phyloP scores from a whole-genome alignment of 2,888 invertebrate species.

The Linnaemya tessellans region DNA sequence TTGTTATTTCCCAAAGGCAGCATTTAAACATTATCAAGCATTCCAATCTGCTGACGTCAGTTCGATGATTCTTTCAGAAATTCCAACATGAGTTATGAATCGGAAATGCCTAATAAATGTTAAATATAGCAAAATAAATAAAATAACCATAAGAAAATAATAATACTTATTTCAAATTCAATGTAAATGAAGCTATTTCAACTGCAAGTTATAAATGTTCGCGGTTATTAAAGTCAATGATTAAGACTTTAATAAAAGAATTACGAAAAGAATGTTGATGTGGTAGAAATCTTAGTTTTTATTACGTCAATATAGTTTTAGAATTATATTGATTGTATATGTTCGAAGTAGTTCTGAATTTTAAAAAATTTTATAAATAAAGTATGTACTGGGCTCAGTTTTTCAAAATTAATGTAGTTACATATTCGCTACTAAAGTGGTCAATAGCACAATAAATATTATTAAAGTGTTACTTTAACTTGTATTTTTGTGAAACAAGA shows the following conservation, averaged over 20 bases:
- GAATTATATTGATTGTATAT: too few species aligned
- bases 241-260: background rate
- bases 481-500: too few species aligned
- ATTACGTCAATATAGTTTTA: background rate
- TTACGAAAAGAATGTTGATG: background rate
- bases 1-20: background rate
- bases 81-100: slow-evolving; percentile 42
- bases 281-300: too few species aligned
- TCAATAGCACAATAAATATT: too few species aligned
- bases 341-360: too few species aligned
- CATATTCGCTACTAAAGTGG: too few species aligned
- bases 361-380: too few species aligned
- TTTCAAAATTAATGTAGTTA: too few species aligned
- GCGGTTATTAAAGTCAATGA: background rate
- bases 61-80: slow-evolving; percentile 20
- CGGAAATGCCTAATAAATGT: slow-evolving; percentile 44
- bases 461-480: too few species aligned
- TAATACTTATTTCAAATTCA: slow-evolving; percentile 10
- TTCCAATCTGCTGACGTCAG: slow-evolving; percentile 6
- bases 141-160: background rate
- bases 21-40: background rate
- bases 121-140: slow-evolving; percentile 37
- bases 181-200: background rate
- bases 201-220: background rate
- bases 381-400: too few species aligned